Evolutionary conservation across 2,113 vertebrate genomes (phyloP).

Genomic region (Oncorhynchus clarkii): DNA sequence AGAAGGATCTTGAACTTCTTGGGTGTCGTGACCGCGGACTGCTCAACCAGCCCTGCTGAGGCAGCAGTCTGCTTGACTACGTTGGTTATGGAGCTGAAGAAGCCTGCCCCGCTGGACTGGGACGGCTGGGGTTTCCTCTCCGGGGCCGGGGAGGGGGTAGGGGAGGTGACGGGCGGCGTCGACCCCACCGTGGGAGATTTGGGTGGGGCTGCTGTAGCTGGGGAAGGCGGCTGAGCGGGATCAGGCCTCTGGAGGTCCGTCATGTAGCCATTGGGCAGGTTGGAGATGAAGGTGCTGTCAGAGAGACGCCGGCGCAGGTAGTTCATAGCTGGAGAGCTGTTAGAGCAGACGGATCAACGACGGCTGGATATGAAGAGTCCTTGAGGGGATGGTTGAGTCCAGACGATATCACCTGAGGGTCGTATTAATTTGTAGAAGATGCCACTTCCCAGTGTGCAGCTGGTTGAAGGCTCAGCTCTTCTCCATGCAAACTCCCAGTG

Average conservation of each 20-base stretch:
- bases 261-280: conserved; percentile 96
- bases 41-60: conserved; percentile 82
- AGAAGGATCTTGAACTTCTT: conserved; percentile 89
- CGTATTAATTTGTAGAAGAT: conserved; percentile 38
- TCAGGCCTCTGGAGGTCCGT: conserved; percentile 86
- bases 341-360: background rate
- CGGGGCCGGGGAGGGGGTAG: conserved; percentile 63
- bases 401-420: background rate
- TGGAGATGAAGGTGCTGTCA: conserved; percentile 95
- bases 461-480: conserved; percentile 54
- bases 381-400: background rate
- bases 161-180: conserved; percentile 65
- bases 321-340: conserved; percentile 81
- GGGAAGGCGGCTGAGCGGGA: conserved; percentile 63
- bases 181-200: conserved; percentile 65
- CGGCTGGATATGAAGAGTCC: background rate
- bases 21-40: conserved; percentile 71
- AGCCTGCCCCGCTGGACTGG: conserved; percentile 74
- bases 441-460: conserved; percentile 41
- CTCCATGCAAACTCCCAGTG: conserved; percentile 51
- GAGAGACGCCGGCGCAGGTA: conserved; percentile 92
- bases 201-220: conserved; percentile 62
- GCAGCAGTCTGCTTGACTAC: conserved; percentile 94
- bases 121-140: conserved; percentile 67
- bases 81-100: conserved; percentile 93